A percentile compares a stretch with the other conserved stretches of the same genome.
Conservation (phyloP, 92 coral and sea anemone genomes). For the Meandrina meandrites region DNA sequence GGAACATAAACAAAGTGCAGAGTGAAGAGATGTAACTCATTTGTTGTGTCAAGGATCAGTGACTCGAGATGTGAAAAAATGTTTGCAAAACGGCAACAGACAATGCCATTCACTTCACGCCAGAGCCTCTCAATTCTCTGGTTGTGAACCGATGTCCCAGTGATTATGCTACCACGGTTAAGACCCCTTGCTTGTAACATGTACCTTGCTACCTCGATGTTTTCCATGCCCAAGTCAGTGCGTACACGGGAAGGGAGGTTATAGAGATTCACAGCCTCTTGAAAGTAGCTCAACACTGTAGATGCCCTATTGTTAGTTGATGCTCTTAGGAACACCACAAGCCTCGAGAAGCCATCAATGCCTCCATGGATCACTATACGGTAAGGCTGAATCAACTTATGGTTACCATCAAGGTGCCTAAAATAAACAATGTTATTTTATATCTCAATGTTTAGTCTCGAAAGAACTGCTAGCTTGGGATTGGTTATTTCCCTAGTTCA, state of each 20-base stretch:
- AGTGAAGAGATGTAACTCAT: slow-evolving; percentile 56
- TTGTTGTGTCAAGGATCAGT: slow-evolving; percentile 42
- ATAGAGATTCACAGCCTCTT: slow-evolving; percentile 43
- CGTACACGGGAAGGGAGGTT: slow-evolving; percentile 65
- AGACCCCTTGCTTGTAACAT: slow-evolving; percentile 62
- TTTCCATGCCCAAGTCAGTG: slow-evolving; percentile 60
- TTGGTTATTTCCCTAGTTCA: too few species aligned
- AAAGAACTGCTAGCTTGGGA: too few species aligned
- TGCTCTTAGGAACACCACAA: slow-evolving; percentile 51
- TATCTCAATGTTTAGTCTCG: background rate
- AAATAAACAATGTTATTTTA: background rate
- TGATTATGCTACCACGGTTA: slow-evolving; percentile 68
- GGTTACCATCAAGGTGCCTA: slow-evolving; percentile 62
- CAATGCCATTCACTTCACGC: slow-evolving; percentile 63
- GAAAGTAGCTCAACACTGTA: slow-evolving; percentile 49
- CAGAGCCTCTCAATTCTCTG: too few species aligned
- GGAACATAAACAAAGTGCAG: slow-evolving; percentile 54
- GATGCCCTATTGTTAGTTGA: slow-evolving; percentile 56
- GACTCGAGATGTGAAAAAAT: slow-evolving; percentile 63
- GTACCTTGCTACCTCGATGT: slow-evolving; percentile 47
- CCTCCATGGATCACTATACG: slow-evolving; percentile 75
- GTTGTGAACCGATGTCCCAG: too few species aligned
- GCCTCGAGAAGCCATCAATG: slow-evolving; percentile 65
- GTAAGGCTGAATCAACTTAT: slow-evolving; percentile 65
- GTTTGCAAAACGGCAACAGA: slow-evolving; percentile 50